Evolutionary conservation across 2,113 vertebrate species (phyloP).

Genomic region (Elanus axillaris): DNA sequence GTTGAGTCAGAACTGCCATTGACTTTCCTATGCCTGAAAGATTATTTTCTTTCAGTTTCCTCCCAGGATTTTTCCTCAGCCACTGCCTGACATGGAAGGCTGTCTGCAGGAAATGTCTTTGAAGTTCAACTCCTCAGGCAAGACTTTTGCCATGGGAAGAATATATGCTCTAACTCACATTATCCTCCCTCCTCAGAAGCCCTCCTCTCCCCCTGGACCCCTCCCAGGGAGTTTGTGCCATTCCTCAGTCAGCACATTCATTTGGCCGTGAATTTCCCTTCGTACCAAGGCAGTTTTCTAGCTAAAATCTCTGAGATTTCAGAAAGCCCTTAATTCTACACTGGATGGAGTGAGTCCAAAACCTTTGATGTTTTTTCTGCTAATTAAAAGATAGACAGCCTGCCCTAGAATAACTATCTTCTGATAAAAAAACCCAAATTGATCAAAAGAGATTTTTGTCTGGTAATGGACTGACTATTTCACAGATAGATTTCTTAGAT

Average conservation of each 20-base stretch:
- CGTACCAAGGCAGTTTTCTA: background rate
- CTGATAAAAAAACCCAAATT: slow-evolving; percentile 25
- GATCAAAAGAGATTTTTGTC: slow-evolving; percentile 49
- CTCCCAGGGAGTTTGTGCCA: rapidly evolving
- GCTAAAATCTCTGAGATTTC: background rate
- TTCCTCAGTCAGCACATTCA: background rate
- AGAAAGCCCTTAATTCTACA: background rate
- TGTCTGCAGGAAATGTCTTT: slow-evolving; percentile 1
- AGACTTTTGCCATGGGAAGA: background rate
- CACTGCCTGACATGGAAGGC: background rate
- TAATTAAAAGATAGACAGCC: slow-evolving; percentile 47
- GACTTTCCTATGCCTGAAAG: background rate
- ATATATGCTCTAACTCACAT: background rate
- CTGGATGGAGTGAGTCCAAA: slow-evolving; percentile 28
- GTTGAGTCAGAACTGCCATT: background rate
- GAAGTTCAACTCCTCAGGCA: background rate
- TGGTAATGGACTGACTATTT: background rate
- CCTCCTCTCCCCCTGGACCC: background rate
- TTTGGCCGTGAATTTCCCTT: background rate
- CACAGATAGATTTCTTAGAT: background rate
- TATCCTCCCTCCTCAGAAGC: background rate
- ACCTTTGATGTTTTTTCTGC: slow-evolving; percentile 35
- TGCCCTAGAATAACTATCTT: background rate
- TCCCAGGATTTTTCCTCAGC: background rate
- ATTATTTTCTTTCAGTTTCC: background rate